Conservation (phyloP, 2,888 invertebrate genomes). For the Acanthacorydalis orientalis region DNA sequence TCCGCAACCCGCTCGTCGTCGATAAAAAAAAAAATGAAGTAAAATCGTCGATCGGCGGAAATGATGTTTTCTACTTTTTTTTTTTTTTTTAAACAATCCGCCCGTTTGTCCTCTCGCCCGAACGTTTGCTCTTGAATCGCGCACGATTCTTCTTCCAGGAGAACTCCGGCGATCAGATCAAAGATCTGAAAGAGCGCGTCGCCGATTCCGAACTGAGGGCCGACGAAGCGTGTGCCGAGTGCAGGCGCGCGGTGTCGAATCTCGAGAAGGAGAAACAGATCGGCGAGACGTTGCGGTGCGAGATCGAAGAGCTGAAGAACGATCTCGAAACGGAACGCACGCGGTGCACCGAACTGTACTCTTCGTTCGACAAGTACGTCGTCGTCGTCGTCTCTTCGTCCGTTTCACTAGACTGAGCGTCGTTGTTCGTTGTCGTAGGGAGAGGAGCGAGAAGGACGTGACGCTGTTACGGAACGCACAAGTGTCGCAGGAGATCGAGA, state of each 20-base stretch:
- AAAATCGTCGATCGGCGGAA: no score
- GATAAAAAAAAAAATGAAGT: no score
- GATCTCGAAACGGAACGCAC: conserved; percentile 5
- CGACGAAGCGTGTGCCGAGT: conserved; percentile 30
- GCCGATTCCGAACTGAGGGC: conserved; percentile 36
- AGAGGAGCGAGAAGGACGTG: conserved; percentile 58
- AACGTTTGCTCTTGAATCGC: no score
- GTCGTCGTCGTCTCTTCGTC: no score
- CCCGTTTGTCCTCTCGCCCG: no score
- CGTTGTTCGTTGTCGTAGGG: conserved; percentile 25
- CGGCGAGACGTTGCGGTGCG: conserved; percentile 17
- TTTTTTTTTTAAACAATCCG: no score
- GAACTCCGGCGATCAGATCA: conserved; percentile 31
- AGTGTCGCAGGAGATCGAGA: conserved; percentile 64
- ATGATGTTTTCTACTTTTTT: no score
- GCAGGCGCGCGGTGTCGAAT: conserved; percentile 31
- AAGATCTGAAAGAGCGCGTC: conserved; percentile 29
- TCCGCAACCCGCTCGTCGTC: no score
- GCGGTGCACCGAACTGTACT: conserved; percentile 9
- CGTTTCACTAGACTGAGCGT: no score
- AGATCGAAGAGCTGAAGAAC: conserved; percentile 14
- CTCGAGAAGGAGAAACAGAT: conserved; percentile 35
- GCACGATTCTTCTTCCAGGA: conserved; percentile 10
- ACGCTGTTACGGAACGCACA: conserved; percentile 62
- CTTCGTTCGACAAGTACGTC: conserved; percentile 6